These are phyloP conservation scores for Larimichthys crocea DNA, from an alignment of 2,113 vertebrate genomes.

Conservation along the genomic window DNA sequence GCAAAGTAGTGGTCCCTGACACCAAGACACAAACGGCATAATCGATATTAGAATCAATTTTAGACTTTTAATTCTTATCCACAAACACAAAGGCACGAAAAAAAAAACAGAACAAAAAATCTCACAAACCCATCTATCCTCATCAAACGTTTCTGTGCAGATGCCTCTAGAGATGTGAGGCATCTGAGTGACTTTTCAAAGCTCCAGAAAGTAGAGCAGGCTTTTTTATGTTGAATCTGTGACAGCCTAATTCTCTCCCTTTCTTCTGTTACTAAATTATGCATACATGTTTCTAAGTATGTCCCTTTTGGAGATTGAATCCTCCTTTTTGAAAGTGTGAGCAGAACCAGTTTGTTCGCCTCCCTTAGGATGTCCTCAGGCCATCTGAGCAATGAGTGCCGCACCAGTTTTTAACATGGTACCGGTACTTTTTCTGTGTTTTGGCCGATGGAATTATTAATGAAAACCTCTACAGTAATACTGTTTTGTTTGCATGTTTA, in stretches of 20 bases:
- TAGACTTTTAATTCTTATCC: constrained; percentile 4
- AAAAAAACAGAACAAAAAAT: background rate
- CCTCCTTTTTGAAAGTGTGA: constrained; percentile 22
- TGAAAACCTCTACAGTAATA: background rate
- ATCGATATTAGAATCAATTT: constrained; percentile 29
- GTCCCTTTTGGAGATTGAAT: constrained; percentile 33
- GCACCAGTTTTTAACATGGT: background rate
- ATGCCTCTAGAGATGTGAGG: constrained; percentile 21
- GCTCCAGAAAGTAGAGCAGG: constrained; percentile 55
- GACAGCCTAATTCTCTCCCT: constrained; percentile 30
- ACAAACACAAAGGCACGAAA: background rate
- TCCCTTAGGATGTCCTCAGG: constrained; percentile 34
- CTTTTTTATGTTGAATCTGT: constrained; percentile 50
- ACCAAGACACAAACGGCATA: background rate
- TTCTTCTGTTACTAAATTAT: constrained; percentile 58
- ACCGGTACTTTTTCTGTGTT: background rate
- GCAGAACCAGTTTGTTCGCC: constrained; percentile 31
- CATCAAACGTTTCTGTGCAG: constrained; percentile 19
- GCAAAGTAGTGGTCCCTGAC: constrained; percentile 13
- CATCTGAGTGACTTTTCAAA: constrained; percentile 46
- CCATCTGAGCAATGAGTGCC: background rate
- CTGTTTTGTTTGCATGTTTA: background rate
- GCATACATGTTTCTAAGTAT: constrained; percentile 48
- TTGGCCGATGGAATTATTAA: background rate
- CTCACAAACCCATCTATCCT: background rate